Conservation (phyloP, 2,113 vertebrate genomes). For the Xiphophorus maculatus region DNA sequence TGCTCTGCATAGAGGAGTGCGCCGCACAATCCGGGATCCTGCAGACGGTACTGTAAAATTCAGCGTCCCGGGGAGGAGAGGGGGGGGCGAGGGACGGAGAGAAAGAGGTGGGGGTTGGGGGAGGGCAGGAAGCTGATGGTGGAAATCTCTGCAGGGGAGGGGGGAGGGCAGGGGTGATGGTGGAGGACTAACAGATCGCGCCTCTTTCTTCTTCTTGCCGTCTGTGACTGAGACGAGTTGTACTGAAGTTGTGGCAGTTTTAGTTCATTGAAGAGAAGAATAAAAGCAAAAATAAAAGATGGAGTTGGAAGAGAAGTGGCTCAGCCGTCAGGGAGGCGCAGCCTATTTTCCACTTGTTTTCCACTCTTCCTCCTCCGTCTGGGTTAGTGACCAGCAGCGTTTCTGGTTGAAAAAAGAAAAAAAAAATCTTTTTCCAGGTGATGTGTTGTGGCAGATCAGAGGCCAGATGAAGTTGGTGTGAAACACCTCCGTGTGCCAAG, state of each 20-base stretch:
- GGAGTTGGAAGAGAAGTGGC: slow-evolving; percentile 26
- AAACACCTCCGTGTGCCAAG: slow-evolving; percentile 56
- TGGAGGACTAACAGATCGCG: slow-evolving; percentile 52
- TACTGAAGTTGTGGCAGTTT: slow-evolving; percentile 63
- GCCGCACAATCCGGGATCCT: slow-evolving; percentile 64
- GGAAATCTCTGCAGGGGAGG: slow-evolving; percentile 32
- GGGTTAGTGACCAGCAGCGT: slow-evolving; percentile 12
- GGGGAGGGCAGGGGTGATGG: slow-evolving; percentile 51
- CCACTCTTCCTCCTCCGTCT: slow-evolving; percentile 6
- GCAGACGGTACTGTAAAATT: slow-evolving; percentile 74
- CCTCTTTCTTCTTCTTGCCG: slow-evolving; percentile 50
- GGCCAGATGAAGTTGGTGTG: slow-evolving; percentile 56
- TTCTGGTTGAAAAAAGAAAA: slow-evolving; percentile 6
- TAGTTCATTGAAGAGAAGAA: slow-evolving; percentile 49
- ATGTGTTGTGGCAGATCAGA: slow-evolving; percentile 38
- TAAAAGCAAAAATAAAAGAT: not conserved
- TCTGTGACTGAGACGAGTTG: slow-evolving; percentile 47
- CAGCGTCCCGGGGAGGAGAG: slow-evolving; percentile 53
- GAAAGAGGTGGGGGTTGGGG: not conserved
- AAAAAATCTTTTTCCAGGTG: slow-evolving; percentile 5
- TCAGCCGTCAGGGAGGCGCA: slow-evolving; percentile 46
- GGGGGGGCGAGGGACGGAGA: not conserved
- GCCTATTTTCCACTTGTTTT: slow-evolving; percentile 48
- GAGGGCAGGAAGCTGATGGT: slow-evolving; percentile 44
- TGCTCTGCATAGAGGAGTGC: slow-evolving; percentile 67